Conservation (phyloP, 1,140 invertebrate species). For the Drepana arcuata region DNA sequence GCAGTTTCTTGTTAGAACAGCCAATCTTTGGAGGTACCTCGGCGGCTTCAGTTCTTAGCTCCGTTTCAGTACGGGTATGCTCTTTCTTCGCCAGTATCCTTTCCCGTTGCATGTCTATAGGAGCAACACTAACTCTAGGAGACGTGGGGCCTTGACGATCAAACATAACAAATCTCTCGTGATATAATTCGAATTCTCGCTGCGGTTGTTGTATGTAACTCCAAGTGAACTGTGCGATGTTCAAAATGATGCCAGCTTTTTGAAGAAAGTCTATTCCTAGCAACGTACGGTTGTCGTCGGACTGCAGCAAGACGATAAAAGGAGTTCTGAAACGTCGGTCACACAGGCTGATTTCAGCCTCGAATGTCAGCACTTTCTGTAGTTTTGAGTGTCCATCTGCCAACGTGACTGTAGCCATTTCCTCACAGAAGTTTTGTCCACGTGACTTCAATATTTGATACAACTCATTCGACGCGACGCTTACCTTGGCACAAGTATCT, state of each 20-base stretch:
- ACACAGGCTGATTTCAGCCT: background rate
- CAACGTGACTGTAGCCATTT: background rate
- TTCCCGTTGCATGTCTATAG: background rate
- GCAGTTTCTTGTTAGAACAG: background rate
- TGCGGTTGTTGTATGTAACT: slow-evolving; percentile 1
- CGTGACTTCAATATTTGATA: background rate
- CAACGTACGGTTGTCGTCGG: slow-evolving; percentile 1
- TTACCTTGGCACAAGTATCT: slow-evolving; percentile 7
- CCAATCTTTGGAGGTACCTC: no score
- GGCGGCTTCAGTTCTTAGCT: background rate
- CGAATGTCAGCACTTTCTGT: background rate
- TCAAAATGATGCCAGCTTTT: background rate
- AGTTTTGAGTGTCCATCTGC: background rate
- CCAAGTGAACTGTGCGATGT: slow-evolving; percentile 3
- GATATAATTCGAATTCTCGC: slow-evolving; percentile 2
- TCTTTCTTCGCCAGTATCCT: background rate
- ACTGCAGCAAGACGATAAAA: slow-evolving; percentile 1
- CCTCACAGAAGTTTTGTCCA: background rate
- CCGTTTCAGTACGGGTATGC: background rate
- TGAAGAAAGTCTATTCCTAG: slow-evolving; percentile 2
- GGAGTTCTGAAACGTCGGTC: background rate
- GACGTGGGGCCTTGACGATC: background rate
- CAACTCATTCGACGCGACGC: slow-evolving; percentile 3
- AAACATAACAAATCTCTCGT: slow-evolving; percentile 1
- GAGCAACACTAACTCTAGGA: background rate